These are phyloP conservation scores for Drosophila gunungcola DNA, from an alignment of 1,140 invertebrate genomes.

Conservation along the genomic window DNA sequence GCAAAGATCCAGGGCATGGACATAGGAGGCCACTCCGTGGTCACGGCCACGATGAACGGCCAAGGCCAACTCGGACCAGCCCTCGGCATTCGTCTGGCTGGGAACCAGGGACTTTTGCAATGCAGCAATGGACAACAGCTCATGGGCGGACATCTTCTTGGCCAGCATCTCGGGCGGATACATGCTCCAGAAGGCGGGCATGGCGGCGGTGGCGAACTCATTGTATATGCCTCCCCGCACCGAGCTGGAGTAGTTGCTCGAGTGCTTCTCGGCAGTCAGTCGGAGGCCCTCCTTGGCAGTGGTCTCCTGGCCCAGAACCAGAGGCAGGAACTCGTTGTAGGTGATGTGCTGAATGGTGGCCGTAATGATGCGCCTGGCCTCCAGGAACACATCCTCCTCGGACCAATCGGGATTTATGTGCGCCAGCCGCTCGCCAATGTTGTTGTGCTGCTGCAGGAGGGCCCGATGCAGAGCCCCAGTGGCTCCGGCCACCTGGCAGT, in stretches of 20 bases:
- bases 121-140: slow-evolving; percentile 85
- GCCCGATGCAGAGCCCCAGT: slow-evolving; percentile 89
- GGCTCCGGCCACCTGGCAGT: slow-evolving; percentile 79
- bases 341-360: slow-evolving; percentile 94
- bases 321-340: slow-evolving; percentile 93
- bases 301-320: slow-evolving; percentile 88
- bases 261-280: slow-evolving; percentile 78
- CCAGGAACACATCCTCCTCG: slow-evolving; percentile 92
- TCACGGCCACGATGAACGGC: slow-evolving; percentile 91
- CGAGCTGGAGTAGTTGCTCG: slow-evolving; percentile 91
- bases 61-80: slow-evolving; percentile 86
- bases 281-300: slow-evolving; percentile 84
- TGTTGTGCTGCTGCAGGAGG: slow-evolving; percentile 92
- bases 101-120: slow-evolving; percentile 84
- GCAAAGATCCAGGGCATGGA: slow-evolving; percentile 87
- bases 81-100: slow-evolving; percentile 69
- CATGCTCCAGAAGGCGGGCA: slow-evolving; percentile 92
- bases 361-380: slow-evolving; percentile 90
- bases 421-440: slow-evolving; percentile 90
- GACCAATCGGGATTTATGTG: slow-evolving; percentile 94
- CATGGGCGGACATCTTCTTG: slow-evolving; percentile 79
- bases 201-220: slow-evolving; percentile 90
- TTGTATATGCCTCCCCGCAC: slow-evolving; percentile 86
- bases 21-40: slow-evolving; percentile 95
- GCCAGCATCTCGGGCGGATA: slow-evolving; percentile 86